Evolutionary conservation across 2,888 invertebrate genomes (phyloP).

Genomic region (Drosophila mercatorum): DNA sequence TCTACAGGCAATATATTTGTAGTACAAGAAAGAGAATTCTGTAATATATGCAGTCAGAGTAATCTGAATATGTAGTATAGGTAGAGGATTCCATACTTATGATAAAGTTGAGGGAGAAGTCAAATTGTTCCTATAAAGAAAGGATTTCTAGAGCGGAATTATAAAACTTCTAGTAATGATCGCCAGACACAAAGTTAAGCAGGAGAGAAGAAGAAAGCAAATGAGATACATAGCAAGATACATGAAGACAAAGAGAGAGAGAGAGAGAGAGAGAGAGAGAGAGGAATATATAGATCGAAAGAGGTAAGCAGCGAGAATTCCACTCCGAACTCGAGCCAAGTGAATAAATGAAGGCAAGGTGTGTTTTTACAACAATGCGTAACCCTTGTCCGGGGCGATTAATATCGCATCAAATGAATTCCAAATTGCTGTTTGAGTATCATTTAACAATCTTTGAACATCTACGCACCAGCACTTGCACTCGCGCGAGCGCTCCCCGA

Average conservation of each 20-base stretch:
- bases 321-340: conserved; percentile 1
- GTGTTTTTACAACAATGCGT: conserved; percentile 62
- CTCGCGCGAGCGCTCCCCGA: conserved; percentile 13
- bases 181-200: not conserved
- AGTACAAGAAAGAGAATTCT: not conserved
- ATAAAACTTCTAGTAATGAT: not conserved
- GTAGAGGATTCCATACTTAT: too few species aligned
- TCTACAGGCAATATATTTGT: not conserved
- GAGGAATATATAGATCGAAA: not conserved
- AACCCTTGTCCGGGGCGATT: conserved; percentile 68
- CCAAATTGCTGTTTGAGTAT: conserved; percentile 73
- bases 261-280: not conserved
- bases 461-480: conserved; percentile 54
- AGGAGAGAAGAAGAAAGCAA: not conserved
- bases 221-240: not conserved
- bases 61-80: not conserved
- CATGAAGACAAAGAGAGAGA: not conserved
- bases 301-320: not conserved
- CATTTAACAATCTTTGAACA: conserved; percentile 77
- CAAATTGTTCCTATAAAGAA: too few species aligned
- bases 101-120: too few species aligned
- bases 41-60: not conserved
- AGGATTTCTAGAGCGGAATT: not conserved
- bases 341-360: conserved; percentile 50
- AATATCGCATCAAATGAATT: conserved; percentile 80